Conservation (phyloP, 2,113 vertebrate genomes). For the Ophthalmolycus amberensis region DNA sequence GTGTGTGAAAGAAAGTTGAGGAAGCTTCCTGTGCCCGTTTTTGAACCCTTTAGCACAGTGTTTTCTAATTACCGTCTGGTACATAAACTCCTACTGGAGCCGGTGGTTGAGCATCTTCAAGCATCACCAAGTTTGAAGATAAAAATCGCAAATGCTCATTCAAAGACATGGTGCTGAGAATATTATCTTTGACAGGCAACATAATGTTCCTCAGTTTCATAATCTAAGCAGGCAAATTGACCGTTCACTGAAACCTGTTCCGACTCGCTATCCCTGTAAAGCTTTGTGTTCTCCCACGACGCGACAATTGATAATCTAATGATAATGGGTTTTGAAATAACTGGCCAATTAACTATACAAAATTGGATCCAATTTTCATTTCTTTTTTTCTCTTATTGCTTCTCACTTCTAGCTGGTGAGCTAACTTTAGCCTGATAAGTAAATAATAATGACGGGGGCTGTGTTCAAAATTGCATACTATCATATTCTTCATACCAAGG, state of each 20-base stretch:
- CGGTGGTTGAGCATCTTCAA: slow-evolving; percentile 1
- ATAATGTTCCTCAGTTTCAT: background rate
- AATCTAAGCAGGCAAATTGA: background rate
- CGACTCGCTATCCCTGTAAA: background rate
- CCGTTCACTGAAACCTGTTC: background rate
- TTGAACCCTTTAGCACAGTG: background rate
- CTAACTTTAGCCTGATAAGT: background rate
- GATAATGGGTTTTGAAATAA: background rate
- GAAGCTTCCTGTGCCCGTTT: slow-evolving; percentile 12
- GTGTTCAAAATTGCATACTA: background rate
- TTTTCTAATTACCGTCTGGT: slow-evolving; percentile 17
- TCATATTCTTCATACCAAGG: background rate
- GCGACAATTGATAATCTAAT: background rate
- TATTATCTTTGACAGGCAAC: background rate
- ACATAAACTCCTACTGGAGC: slow-evolving; percentile 3
- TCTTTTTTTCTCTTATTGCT: background rate
- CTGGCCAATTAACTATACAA: background rate
- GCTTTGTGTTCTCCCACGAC: background rate
- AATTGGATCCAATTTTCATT: background rate
- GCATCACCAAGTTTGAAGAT: slow-evolving; percentile 11
- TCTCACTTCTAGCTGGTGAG: background rate
- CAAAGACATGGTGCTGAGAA: background rate
- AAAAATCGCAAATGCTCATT: background rate
- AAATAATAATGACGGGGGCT: background rate
- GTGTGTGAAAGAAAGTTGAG: slow-evolving; percentile 37